Evolutionary conservation across 2,888 invertebrate species (phyloP), one percentile per base, ranked within the genome.

Genomic region (Cerceris rybyensis): DNA sequence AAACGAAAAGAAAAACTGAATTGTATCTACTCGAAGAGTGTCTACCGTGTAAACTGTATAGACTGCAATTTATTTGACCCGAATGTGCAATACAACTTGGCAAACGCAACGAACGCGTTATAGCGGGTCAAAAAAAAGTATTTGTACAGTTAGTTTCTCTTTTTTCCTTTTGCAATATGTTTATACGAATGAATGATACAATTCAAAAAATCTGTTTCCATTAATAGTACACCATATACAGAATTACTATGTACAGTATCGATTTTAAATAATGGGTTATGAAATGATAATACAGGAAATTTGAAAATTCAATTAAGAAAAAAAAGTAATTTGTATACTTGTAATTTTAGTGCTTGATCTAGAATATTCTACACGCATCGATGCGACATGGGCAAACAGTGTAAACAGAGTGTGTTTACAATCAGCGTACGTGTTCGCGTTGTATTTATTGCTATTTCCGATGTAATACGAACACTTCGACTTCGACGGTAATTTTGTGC

Each of bases 361-460:
- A 28, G 28, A 28, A 28, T 28, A 28, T 28, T 28, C 28, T 28
- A 28, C 4, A 28, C 28, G 28, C 9, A 54, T 54, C 14, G 14
- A 54, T 28, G 28, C 28, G 28, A 28, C 28, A 1, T 28, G 28
- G 28, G 28, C 28, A 28, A 28, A 28, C 28, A 28, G 28, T 28
- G 28, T 28, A 28, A 28, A 28, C 28, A 28, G 28, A 28, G 28
- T 28, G 28, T 28, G 57, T 57, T n/a, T 41, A 6, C 41, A 59
- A 59, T 0, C 43, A 28, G 28, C 28, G 28, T 28, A 28, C 28
- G 49, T 16, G 39, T 28, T 16, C 54, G 50, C 49, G 58, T 67
- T 46, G 59, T 75, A 74, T 76, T 70, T 68, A 60, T 68, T 60
- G 58, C 55, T 75, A 75, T 70, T 66, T 65, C 28, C 2, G 66